Percentiles rank a stretch among this genome's conserved stretches.
Conservation (phyloP, 2,113 vertebrate genomes). For the Alosa alosa region DNA sequence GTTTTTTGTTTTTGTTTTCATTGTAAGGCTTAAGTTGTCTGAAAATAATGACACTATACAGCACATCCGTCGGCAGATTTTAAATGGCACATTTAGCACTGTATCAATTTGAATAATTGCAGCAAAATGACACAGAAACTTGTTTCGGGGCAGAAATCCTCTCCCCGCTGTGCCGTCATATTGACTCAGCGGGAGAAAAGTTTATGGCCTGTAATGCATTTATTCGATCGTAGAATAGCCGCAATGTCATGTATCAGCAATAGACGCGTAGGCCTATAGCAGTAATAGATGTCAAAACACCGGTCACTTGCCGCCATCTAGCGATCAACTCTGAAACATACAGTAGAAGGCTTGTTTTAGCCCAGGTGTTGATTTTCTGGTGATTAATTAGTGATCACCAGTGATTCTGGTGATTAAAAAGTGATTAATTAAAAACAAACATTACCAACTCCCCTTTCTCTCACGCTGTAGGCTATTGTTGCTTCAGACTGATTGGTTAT, state of each 20-base stretch:
- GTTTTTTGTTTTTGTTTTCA: too few relatives aligned
- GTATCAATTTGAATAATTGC: background rate
- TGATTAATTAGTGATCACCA: background rate
- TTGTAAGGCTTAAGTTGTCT: too few relatives aligned
- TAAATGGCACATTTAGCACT: background rate
- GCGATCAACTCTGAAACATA: background rate
- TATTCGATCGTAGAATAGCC: background rate
- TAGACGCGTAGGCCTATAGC: background rate
- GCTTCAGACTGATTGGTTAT: background rate
- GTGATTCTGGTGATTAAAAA: background rate
- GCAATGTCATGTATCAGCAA: background rate
- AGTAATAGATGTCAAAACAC: background rate
- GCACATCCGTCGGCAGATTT: background rate
- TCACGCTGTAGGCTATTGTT: background rate
- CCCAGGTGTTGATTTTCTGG: background rate
- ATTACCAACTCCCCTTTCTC: background rate
- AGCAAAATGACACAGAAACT: background rate
- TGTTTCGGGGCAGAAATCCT: background rate
- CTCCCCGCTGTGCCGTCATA: background rate
- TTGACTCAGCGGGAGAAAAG: background rate
- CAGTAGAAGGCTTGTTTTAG: background rate
- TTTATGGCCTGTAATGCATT: background rate
- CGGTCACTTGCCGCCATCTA: conserved; percentile 5
- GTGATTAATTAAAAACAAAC: background rate
- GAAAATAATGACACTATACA: background rate